Percentiles rank a stretch among this genome's conserved stretches.
Conservation (phyloP, 1,140 invertebrate genomes). For the Pentalonia nigronervosa region DNA sequence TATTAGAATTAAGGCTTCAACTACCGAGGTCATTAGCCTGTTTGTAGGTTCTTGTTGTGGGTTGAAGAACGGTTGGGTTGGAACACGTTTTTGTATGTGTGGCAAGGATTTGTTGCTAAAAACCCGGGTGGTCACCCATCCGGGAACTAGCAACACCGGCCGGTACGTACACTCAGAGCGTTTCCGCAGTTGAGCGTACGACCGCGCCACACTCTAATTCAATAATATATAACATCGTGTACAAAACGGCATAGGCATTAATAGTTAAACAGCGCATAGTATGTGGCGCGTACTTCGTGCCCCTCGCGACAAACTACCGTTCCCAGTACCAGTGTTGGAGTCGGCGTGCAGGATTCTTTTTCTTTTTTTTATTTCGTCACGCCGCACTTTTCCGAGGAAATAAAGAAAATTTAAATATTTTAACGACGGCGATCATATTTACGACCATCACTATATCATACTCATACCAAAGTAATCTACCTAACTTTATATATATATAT, state of each 20-base stretch:
- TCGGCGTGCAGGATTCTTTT: not conserved
- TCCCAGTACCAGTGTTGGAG: not conserved
- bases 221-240: too few relatives aligned
- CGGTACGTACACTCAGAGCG: not conserved
- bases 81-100: too few relatives aligned
- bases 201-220: too few relatives aligned
- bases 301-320: not conserved
- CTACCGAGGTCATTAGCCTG: too few relatives aligned
- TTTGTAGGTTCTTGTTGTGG: too few relatives aligned
- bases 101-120: too few relatives aligned
- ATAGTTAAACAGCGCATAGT: too few relatives aligned
- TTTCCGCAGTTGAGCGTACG: too few relatives aligned
- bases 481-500: not conserved
- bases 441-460: not conserved
- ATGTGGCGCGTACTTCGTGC: not conserved
- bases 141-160: too few relatives aligned
- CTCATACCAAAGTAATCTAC: not conserved
- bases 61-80: too few relatives aligned
- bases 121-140: too few relatives aligned
- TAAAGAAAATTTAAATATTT: constrained; percentile 16
- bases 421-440: not conserved
- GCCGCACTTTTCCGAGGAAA: not conserved
- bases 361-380: not conserved
- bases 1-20: too few relatives aligned
- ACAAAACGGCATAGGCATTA: not conserved